Base-by-base conservation (phyloP, 92 coral and sea anemone genomes). In the Palythoa grandis region DNA sequence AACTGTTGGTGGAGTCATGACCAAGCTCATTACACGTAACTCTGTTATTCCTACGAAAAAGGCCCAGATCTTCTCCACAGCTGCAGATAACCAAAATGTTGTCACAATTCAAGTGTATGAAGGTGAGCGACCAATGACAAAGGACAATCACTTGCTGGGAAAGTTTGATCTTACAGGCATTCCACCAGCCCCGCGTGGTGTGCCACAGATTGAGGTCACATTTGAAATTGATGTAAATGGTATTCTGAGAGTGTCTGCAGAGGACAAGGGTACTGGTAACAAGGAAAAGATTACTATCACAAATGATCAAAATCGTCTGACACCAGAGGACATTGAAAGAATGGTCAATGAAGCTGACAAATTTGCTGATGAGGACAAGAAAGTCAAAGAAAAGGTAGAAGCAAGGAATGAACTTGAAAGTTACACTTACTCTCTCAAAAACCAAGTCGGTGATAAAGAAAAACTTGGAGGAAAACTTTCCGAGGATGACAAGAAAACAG, bases 1-100 rank as follows among this genome's bases (percentile, higher is more conserved):
- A 89, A 96, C 99, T 19, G 99, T 96, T 61, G 99, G 99, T 77
- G 99, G 99, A 71, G 99, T 96, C 54, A 96, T 96, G 99, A 96
- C 99, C 83, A 96, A 96, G 77, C 98, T 96, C 12, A 96, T 96
- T 79, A 71, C 85, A 39, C 95, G 99, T 22, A 96, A 96, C 89
- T 95, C 99, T 20, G 99, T 96, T 75, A 96, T 96, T 79, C 99
- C 99, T 35, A 95, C 99, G 63, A 96, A 96, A 92, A 96, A 96
- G 70, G 91, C 99, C 38, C 99, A 96, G 90, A 88, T 96, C 89
- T 96, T 96, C 92, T 96, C 99, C 74, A 96, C 99, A 60, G 99
- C 99, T 40, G 99, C 99, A 66, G 99, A 96, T 76, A 96, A 96
- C 92, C 99, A 96, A 84, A 95, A 96, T 92, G 95, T 98, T 24